Evolutionary conservation across 2,797 vertebrate species (phyloP), one percentile per base, ranked within the genome.

Genomic region (Gobio occitaniae): DNA sequence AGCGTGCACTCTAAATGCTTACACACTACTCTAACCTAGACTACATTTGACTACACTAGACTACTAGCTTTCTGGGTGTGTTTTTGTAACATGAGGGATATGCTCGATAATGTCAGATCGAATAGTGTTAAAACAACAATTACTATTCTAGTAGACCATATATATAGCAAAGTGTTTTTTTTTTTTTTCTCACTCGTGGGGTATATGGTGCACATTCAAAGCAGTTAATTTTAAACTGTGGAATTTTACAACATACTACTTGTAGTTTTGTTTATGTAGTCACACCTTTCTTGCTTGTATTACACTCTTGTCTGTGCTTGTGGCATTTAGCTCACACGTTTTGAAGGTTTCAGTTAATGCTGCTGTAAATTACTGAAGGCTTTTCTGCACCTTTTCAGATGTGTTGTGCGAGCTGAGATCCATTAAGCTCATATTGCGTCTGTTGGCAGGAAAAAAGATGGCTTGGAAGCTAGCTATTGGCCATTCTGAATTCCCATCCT

Each of bases 371-470:
- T 83, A 41, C 29, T 13, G 13, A 6, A 52, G 25, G 21, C 47
- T 75, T 75, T 52, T 83, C 59, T 65, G 19, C 71, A 83, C 71
- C 70, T 75, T 74, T 50, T 32, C 5, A 9, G 6, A 83, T 65
- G 44, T 76, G 71, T 83, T 75, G 70, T 38, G 70, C 25, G 47
- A 65, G 21, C 10, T n/a, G 71, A 65, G 70, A 50, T 52, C 56
- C 80, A 52, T 74, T 65, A 65, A 50, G 16, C 25, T 52, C 78
- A 4, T 16, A 72, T 17, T 63, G 7, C 4, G 41, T 71, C 25
- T 59, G 25, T 47, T n/a, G 13, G 48, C 48, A 19, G 15, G 38
- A 9, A 44, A 54, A 41, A 15, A 47, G 13, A 65, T 25, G 36
- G 16, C 17, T 36, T 50, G 11, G 47, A 66, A n/a, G 47, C 17